Conservation (phyloP, 35 echinoderm and acorn worm genomes). For the Eucidaris tribuloides region DNA sequence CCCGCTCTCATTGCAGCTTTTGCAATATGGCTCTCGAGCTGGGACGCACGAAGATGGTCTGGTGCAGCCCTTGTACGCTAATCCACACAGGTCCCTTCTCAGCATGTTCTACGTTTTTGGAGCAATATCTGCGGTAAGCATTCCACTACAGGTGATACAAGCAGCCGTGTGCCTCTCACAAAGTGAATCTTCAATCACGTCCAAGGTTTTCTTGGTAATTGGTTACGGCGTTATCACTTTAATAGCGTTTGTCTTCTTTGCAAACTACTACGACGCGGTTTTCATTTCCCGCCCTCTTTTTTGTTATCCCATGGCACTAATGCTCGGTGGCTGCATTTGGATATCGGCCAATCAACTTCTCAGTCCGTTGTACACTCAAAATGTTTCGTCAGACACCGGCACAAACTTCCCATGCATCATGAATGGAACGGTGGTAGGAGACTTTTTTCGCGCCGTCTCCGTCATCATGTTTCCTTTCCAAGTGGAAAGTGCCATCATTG, state of each 20-base stretch:
- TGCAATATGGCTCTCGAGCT: too few species aligned
- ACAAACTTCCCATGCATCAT: not conserved
- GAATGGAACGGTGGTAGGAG: not conserved
- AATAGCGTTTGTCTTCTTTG: not conserved
- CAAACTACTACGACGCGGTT: not conserved
- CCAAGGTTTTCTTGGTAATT: not conserved
- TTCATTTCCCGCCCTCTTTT: not conserved
- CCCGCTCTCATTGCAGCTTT: too few species aligned
- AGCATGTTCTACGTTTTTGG: not conserved
- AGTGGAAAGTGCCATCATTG: not conserved
- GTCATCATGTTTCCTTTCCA: not conserved
- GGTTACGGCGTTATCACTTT: not conserved
- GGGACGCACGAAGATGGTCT: too few species aligned
- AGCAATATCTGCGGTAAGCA: not conserved
- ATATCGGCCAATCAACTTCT: not conserved
- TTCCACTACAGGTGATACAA: not conserved
- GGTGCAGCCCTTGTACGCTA: not conserved
- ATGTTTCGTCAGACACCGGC: not conserved
- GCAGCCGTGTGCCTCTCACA: not conserved
- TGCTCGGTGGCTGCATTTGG: not conserved
- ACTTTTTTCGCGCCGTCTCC: not conserved
- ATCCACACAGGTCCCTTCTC: not conserved
- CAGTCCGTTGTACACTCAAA: not conserved
- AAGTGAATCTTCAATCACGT: not conserved
- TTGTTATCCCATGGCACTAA: not conserved